Conservation (phyloP, 1,140 invertebrate genomes). For the Mercenaria mercenaria region DNA sequence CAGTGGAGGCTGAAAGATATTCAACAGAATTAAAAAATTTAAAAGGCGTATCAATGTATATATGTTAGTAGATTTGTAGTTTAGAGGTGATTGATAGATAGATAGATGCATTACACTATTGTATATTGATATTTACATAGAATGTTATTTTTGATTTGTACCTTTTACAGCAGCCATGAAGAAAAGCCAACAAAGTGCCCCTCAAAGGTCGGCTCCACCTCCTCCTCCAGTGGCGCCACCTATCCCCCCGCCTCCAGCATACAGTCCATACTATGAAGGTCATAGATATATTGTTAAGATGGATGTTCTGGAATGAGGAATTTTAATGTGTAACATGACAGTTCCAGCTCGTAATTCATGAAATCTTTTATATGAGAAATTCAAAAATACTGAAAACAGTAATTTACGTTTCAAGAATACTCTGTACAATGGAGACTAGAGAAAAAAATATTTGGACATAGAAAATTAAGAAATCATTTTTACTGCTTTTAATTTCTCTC, state of each 20-base stretch:
- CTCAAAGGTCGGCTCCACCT: constrained; percentile 64
- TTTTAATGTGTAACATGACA: neutral
- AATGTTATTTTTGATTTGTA: neutral
- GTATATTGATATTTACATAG: neutral
- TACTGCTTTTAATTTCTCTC: too few relatives aligned
- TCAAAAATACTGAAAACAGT: too few relatives aligned
- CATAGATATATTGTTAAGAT: constrained; percentile 1
- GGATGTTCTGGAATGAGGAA: constrained; percentile 4
- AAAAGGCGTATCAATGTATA: too few relatives aligned
- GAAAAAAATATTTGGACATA: too few relatives aligned
- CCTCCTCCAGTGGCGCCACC: constrained; percentile 77
- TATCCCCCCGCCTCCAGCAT: constrained; percentile 79
- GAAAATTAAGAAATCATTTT: too few relatives aligned
- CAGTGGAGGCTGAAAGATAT: too few relatives aligned
- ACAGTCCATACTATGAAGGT: constrained; percentile 56
- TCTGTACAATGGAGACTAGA: too few relatives aligned
- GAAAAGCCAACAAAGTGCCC: constrained; percentile 62
- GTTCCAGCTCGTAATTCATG: neutral
- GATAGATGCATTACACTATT: neutral
- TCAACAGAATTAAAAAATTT: too few relatives aligned
- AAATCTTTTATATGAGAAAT: too few relatives aligned
- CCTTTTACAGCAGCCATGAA: constrained; percentile 73
- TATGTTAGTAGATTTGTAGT: too few relatives aligned
- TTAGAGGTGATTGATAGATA: too few relatives aligned
- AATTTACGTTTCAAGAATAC: too few relatives aligned